Conservation (phyloP, 2,113 vertebrate species). For the Orientallactaga bullata region DNA sequence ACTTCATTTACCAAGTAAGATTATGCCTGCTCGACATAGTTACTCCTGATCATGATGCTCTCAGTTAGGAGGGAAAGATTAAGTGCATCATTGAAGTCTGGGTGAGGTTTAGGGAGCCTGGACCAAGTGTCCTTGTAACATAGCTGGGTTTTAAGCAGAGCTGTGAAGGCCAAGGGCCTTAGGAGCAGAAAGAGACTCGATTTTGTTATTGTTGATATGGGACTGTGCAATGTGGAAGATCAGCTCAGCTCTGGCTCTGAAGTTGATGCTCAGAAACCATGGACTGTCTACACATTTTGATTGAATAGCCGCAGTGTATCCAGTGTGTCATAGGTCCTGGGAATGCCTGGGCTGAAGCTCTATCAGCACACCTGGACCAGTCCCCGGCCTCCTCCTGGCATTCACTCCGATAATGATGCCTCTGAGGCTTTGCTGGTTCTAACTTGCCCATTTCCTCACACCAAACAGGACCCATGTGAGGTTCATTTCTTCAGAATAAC, state of each 20-base stretch:
- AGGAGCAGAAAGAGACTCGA: not conserved
- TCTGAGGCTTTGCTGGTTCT: not conserved
- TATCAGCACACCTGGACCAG: not conserved
- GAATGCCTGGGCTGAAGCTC: not conserved
- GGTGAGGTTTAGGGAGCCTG: not conserved
- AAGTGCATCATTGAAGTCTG: not conserved
- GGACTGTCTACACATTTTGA: not conserved
- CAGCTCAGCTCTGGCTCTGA: not conserved
- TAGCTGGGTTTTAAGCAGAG: not conserved
- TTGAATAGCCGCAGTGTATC: not conserved
- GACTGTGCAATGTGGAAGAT: not conserved
- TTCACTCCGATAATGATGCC: not conserved
- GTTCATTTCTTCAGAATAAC: slow-evolving; percentile 1
- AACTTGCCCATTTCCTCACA: not conserved
- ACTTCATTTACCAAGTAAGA: not conserved
- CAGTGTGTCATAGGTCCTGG: not conserved
- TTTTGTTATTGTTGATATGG: not conserved
- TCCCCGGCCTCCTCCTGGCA: not conserved
- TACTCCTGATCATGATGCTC: not conserved
- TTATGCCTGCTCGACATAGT: not conserved
- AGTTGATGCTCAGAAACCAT: not conserved
- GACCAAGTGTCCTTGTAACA: not conserved
- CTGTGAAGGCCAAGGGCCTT: not conserved
- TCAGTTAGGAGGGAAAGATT: not conserved
- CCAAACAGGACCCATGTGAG: not conserved